These are phyloP conservation scores for Melinaea menophilus DNA, from an alignment of 2,888 invertebrate species.

Conservation along the genomic window DNA sequence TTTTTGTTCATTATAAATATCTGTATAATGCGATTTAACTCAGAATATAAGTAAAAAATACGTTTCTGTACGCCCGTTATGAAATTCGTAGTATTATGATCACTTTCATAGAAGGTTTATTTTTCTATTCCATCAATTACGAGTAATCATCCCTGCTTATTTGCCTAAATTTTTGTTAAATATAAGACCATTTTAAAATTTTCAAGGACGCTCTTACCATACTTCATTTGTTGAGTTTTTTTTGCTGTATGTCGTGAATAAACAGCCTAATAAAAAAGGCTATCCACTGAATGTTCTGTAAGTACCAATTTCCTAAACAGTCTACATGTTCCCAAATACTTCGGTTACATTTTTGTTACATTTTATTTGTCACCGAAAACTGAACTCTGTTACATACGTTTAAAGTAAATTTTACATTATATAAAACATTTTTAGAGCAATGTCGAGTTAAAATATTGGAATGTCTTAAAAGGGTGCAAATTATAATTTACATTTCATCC, in stretches of 20 bases:
- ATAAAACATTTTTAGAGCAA: constrained; percentile 11
- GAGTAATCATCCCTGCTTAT: no score
- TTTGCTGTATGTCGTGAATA: no score
- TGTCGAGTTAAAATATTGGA: constrained; percentile 26
- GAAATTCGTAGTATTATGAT: no score
- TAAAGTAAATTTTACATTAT: constrained; percentile 7
- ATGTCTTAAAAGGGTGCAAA: constrained; percentile 17
- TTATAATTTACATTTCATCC: constrained; percentile 5
- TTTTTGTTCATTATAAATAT: neutral
- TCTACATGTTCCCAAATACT: constrained; percentile 21
- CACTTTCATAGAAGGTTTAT: no score
- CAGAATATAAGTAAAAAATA: no score
- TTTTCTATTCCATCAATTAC: no score
- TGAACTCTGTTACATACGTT: neutral
- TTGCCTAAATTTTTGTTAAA: no score
- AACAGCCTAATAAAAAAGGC: constrained; percentile 11
- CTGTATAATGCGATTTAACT: neutral
- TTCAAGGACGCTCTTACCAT: no score
- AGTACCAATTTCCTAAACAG: constrained; percentile 29
- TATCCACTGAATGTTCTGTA: constrained; percentile 14
- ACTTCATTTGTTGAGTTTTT: no score
- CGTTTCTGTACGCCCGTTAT: no score
- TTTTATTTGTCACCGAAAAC: neutral
- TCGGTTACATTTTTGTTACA: constrained; percentile 12
- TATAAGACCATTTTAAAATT: no score